Evolutionary conservation across 2,113 vertebrate species (phyloP).

Genomic region (Leptobrachium ailaonicum): DNA sequence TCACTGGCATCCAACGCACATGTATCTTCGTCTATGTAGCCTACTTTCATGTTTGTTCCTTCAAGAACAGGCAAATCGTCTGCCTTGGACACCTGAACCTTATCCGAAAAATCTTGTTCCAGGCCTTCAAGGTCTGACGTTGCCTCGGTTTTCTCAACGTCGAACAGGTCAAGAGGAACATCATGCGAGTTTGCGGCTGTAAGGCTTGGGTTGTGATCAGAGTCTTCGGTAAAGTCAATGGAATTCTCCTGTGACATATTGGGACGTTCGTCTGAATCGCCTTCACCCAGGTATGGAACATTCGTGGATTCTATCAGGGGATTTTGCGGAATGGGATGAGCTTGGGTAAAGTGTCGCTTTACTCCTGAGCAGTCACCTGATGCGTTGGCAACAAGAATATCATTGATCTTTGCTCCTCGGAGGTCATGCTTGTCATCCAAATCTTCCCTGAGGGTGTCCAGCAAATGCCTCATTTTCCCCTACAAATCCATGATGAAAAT

Average conservation of each 20-base stretch:
- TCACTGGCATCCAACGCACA: too few species aligned
- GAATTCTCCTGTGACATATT: not conserved
- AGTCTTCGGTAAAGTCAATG: constrained; percentile 16
- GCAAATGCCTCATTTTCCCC: constrained; percentile 69
- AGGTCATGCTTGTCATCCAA: constrained; percentile 49
- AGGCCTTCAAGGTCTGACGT: constrained; percentile 50
- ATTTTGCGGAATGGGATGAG: not conserved
- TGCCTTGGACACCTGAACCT: constrained; percentile 29
- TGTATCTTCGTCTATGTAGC: not conserved
- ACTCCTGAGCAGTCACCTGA: too few species aligned
- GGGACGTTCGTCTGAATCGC: constrained; percentile 26
- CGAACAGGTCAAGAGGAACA: constrained; percentile 35
- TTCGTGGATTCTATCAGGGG: not conserved
- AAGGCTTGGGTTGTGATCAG: not conserved
- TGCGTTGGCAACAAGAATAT: not conserved
- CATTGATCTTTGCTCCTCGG: not conserved
- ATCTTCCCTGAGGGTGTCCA: constrained; percentile 64
- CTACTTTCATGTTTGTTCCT: not conserved
- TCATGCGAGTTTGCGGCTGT: constrained; percentile 3
- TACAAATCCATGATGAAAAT: constrained; percentile 44
- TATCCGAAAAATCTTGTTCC: constrained; percentile 27
- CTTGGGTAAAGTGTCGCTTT: not conserved
- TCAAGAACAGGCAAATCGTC: not conserved
- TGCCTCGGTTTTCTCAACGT: constrained; percentile 44
- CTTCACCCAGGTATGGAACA: constrained; percentile 1